Evolutionary conservation across 1,140 invertebrate genomes (phyloP).

Genomic region (Tigriopus japonicus): DNA sequence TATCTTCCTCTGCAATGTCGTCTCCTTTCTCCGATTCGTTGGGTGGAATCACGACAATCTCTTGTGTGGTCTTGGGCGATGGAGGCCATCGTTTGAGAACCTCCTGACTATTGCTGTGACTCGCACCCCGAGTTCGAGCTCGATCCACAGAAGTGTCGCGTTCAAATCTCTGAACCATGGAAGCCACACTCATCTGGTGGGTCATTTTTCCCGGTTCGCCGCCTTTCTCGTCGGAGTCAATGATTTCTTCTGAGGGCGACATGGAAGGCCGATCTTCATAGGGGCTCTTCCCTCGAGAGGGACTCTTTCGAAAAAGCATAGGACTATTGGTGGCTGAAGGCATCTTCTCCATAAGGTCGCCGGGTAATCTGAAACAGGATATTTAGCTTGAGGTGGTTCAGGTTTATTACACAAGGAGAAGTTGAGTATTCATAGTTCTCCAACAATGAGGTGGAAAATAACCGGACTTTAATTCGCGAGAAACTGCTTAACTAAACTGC

Average conservation of each 20-base stretch:
- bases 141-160: not conserved
- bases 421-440: no score
- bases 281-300: not conserved
- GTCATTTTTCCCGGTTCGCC: not conserved
- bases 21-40: no score
- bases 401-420: no score
- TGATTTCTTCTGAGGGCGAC: not conserved
- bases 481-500: no score
- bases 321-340: conserved; percentile 6
- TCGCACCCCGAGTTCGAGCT: not conserved
- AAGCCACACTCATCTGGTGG: conserved; percentile 9
- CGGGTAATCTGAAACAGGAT: conserved; percentile 4
- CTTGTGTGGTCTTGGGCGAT: no score
- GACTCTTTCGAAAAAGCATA: not conserved
- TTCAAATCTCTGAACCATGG: conserved; percentile 9
- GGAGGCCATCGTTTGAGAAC: not conserved
- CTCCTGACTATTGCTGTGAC: not conserved
- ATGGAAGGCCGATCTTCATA: not conserved
- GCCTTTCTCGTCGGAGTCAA: not conserved
- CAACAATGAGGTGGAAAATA: no score
- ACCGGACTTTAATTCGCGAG: no score
- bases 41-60: no score
- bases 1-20: no score
- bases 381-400: no score
- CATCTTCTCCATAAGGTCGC: conserved; percentile 6